A percentile compares a stretch with the other conserved stretches of the same genome.
These are phyloP conservation scores for Thalpophila matura DNA, from an alignment of 2,888 invertebrate species.

Conservation along the genomic window DNA sequence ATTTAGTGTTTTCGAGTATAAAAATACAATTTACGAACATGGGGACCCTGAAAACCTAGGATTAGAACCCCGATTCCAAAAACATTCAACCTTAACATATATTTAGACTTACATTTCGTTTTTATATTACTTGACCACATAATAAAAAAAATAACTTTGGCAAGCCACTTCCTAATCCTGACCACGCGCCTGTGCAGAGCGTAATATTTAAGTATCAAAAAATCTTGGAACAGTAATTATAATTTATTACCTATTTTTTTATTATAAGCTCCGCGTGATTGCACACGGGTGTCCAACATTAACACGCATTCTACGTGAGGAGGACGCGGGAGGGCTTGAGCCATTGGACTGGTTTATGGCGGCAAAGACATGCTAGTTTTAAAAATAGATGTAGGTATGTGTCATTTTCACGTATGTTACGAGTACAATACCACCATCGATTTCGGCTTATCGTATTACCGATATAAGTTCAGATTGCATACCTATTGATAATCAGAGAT, in stretches of 20 bases:
- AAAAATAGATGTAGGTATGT: constrained; percentile 17
- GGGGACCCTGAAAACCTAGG: background rate
- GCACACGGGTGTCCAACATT: no score
- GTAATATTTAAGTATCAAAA: constrained; percentile 14
- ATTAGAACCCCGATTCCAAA: background rate
- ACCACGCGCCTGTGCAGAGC: constrained; percentile 5
- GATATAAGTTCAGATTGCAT: constrained; percentile 42
- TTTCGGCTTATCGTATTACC: constrained; percentile 43
- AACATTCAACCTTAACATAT: no score
- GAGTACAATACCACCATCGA: constrained; percentile 11
- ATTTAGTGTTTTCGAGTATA: background rate
- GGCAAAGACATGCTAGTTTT: constrained; percentile 14
- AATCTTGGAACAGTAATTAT: constrained; percentile 21
- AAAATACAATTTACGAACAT: no score
- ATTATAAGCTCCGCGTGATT: no score
- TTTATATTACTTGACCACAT: background rate
- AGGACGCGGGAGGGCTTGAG: no score
- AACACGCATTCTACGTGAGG: no score
- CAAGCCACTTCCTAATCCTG: constrained; percentile 29
- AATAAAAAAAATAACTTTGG: constrained; percentile 14
- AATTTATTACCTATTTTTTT: no score
- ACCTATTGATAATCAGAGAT: constrained; percentile 45
- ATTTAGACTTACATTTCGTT: no score
- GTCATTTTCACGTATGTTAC: background rate
- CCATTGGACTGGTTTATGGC: background rate